Percentiles rank a stretch among this genome's conserved stretches.
Evolutionary conservation across 2,797 vertebrate species (phyloP).

Genomic region (Echeneis naucrates): DNA sequence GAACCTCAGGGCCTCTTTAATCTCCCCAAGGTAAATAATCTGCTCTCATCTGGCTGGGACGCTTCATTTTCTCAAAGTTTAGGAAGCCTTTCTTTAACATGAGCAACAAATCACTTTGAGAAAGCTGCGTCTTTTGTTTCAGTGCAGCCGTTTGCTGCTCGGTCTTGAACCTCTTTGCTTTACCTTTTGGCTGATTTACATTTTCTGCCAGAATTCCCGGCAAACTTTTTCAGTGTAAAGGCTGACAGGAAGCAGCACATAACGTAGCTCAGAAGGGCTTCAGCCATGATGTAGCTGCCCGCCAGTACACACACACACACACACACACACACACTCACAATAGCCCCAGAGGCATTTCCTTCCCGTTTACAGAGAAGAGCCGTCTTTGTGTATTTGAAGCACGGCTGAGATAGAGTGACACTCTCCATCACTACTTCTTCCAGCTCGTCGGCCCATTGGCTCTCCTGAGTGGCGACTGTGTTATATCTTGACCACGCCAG

Average conservation of each 20-base stretch:
- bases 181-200: conserved; percentile 34
- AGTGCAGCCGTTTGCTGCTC: not conserved
- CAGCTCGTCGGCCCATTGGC: conserved; percentile 6
- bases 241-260: conserved; percentile 63
- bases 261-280: conserved; percentile 41
- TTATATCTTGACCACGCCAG: conserved; percentile 51
- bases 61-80: conserved; percentile 47
- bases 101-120: not conserved
- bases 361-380: conserved; percentile 66
- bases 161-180: not conserved
- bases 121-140: not conserved
- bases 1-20: conserved; percentile 69
- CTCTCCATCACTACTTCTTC: conserved; percentile 40
- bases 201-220: conserved; percentile 52
- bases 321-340: conserved; percentile 40
- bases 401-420: conserved; percentile 26
- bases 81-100: not conserved
- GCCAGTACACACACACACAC: conserved; percentile 1
- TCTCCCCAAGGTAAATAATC: conserved; percentile 80
- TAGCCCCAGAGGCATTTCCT: conserved; percentile 76
- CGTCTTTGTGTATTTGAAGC: conserved; percentile 59
- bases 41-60: conserved; percentile 22
- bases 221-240: conserved; percentile 53
- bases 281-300: conserved; percentile 35
- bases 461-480: conserved; percentile 22